Conservation (phyloP, 1,140 invertebrate genomes). For the Heliconius himera region DNA sequence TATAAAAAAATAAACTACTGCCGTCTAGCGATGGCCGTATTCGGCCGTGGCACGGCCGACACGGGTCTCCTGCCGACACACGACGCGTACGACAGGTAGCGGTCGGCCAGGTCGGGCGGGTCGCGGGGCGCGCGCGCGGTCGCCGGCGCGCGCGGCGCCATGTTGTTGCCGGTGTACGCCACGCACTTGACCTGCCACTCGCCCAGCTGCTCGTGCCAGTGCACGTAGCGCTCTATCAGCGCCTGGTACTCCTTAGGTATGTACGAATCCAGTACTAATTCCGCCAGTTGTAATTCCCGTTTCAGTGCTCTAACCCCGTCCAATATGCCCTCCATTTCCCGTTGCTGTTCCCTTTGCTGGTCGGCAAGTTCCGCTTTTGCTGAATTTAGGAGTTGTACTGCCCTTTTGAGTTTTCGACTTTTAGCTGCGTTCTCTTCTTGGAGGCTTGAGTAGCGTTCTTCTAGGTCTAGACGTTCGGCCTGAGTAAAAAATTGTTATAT, state of each 20-base stretch:
- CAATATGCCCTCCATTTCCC: slow-evolving; percentile 97
- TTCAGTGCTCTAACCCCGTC: slow-evolving; percentile 95
- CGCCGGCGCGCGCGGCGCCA: slow-evolving; percentile 79
- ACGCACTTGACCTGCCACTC: slow-evolving; percentile 99
- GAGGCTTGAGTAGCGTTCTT: slow-evolving; percentile 96
- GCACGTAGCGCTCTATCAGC: slow-evolving; percentile 95
- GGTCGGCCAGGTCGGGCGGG: slow-evolving; percentile 62
- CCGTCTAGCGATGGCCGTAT: slow-evolving; percentile 47
- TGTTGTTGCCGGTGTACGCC: slow-evolving; percentile 99
- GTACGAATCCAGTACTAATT: slow-evolving; percentile 92
- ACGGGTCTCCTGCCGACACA: slow-evolving; percentile 44
- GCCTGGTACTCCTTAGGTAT: slow-evolving; percentile 97
- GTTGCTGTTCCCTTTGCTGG: slow-evolving; percentile 95
- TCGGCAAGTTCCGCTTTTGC: slow-evolving; percentile 94
- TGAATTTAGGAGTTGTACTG: slow-evolving; percentile 90
- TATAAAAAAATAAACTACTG: background rate
- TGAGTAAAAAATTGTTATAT: slow-evolving; percentile 52
- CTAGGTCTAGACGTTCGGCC: slow-evolving; percentile 96
- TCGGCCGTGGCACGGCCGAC: slow-evolving; percentile 63
- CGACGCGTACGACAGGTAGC: slow-evolving; percentile 60
- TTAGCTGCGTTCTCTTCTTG: slow-evolving; percentile 97
- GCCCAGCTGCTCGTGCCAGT: slow-evolving; percentile 99
- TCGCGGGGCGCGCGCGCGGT: slow-evolving; percentile 45
- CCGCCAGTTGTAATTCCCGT: slow-evolving; percentile 95
- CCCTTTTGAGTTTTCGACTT: slow-evolving; percentile 95